Evolutionary conservation across 2,113 vertebrate species (phyloP).

Genomic region (Vireo altiloquus): DNA sequence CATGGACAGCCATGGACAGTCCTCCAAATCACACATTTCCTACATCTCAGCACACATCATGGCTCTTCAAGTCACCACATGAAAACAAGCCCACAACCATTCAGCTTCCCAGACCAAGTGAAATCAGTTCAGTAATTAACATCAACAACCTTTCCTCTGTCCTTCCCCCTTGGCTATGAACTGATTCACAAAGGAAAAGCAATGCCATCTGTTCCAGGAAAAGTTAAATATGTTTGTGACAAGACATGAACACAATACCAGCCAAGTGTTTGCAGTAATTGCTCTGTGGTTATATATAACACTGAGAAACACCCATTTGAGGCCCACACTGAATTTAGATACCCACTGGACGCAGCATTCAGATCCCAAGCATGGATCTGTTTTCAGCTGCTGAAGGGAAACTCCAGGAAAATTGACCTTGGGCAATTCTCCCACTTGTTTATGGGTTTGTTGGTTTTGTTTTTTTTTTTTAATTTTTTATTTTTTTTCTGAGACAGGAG

Average conservation of each 20-base stretch:
- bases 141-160: neutral
- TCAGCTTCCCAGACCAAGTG: neutral
- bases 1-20: neutral
- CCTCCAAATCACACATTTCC: neutral
- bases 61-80: neutral
- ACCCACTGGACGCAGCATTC: neutral
- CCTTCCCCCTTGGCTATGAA: neutral
- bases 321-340: neutral
- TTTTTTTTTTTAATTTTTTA: neutral
- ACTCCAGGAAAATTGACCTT: slow-evolving; percentile 9
- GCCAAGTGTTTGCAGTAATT: slow-evolving; percentile 40
- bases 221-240: slow-evolving; percentile 42
- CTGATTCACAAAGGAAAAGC: neutral
- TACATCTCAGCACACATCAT: neutral
- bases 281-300: slow-evolving; percentile 35
- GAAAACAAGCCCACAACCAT: neutral
- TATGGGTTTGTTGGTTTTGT: too few relatives aligned
- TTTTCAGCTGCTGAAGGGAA: slow-evolving; percentile 37
- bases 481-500: neutral
- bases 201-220: slow-evolving; percentile 38
- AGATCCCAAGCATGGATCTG: neutral
- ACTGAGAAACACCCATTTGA: slow-evolving; percentile 12
- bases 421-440: neutral
- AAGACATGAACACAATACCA: slow-evolving; percentile 15
- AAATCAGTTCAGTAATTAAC: neutral